Conservation (phyloP, 2,888 invertebrate species). For the Anoncus sp. region DNA sequence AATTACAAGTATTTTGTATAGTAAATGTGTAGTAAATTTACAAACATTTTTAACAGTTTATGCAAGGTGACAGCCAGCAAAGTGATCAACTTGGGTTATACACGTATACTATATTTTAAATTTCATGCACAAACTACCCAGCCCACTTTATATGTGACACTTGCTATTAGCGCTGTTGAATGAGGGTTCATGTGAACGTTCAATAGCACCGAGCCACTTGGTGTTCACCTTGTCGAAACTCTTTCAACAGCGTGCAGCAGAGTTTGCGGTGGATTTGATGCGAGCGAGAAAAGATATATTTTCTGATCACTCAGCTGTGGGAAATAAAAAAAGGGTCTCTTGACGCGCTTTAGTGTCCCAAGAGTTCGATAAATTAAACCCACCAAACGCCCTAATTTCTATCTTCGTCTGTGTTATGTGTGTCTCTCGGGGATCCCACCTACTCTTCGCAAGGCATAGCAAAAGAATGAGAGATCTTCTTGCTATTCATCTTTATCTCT, state of each 20-base stretch:
- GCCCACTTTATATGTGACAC: slow-evolving; percentile 5
- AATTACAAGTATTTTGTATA: no score
- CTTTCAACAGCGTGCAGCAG: slow-evolving; percentile 12
- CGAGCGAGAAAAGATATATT: slow-evolving; percentile 14
- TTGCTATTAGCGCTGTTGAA: slow-evolving; percentile 4
- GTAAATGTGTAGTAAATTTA: no score
- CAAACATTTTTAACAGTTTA: no score
- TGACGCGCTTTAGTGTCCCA: slow-evolving; percentile 6
- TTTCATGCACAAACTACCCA: slow-evolving; percentile 2
- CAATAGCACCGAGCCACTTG: slow-evolving; percentile 16
- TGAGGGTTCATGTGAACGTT: slow-evolving; percentile 9
- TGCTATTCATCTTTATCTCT: slow-evolving; percentile 6
- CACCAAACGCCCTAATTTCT: slow-evolving; percentile 51
- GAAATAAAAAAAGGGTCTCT: slow-evolving; percentile 14
- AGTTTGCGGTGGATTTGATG: background rate
- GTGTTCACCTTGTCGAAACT: slow-evolving; percentile 43
- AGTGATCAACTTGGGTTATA: slow-evolving; percentile 1
- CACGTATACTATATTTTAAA: slow-evolving; percentile 18
- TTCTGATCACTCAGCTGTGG: background rate
- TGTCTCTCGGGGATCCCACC: background rate
- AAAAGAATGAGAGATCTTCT: slow-evolving; percentile 10
- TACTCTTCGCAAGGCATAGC: background rate
- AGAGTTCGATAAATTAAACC: slow-evolving; percentile 43
- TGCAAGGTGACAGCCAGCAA: background rate
- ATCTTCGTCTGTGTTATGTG: slow-evolving; percentile 4